Evolutionary conservation across 2,113 vertebrate genomes (phyloP).

Genomic region (Burhinus bistriatus): DNA sequence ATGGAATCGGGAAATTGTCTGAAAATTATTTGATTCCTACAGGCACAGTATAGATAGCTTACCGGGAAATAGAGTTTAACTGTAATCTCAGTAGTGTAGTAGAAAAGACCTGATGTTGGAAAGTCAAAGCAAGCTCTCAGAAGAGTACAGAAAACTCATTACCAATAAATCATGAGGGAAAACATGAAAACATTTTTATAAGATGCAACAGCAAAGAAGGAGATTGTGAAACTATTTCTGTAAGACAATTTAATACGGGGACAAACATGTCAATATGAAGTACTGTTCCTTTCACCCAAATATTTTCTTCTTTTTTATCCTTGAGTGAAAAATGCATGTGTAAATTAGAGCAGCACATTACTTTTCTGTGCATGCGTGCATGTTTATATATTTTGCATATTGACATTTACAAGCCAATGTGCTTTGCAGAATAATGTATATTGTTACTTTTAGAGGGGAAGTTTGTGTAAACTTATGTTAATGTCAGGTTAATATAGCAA

Average conservation of each 20-base stretch:
- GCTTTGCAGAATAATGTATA: not conserved
- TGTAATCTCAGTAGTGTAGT: not conserved
- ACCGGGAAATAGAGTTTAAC: not conserved
- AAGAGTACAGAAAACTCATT: not conserved
- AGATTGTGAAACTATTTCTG: not conserved
- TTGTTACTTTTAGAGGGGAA: not conserved
- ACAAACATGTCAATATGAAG: not conserved
- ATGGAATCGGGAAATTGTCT: not conserved
- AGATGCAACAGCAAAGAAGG: not conserved
- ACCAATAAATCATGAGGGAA: not conserved
- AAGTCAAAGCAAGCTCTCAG: not conserved
- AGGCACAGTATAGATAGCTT: not conserved
- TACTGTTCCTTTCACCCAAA: not conserved
- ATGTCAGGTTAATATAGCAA: not conserved
- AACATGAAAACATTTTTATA: not conserved
- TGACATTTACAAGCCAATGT: not conserved
- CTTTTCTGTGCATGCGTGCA: not conserved
- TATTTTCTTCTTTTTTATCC: not conserved
- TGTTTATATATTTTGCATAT: not conserved
- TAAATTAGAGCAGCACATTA: not conserved
- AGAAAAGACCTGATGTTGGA: not conserved
- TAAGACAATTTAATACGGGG: not conserved
- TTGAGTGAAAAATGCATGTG: not conserved
- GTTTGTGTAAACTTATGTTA: not conserved
- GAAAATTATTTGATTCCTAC: not conserved